Evolutionary conservation across 2,888 invertebrate species (phyloP).

Genomic region (Diarsia mendica): DNA sequence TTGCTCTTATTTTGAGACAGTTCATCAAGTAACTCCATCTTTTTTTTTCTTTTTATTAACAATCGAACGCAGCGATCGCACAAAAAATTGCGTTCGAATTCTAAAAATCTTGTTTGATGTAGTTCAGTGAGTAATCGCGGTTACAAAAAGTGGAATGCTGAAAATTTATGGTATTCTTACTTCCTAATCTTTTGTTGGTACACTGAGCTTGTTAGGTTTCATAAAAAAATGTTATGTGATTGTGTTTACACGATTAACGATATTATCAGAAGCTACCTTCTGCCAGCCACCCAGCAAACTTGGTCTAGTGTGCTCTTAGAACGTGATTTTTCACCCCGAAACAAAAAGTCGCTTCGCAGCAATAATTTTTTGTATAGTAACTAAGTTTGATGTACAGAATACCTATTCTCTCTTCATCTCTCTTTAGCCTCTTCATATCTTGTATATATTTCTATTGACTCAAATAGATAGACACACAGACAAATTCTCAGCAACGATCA

Average conservation of each 20-base stretch:
- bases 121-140: slow-evolving; percentile 55
- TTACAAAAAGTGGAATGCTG: slow-evolving; percentile 52
- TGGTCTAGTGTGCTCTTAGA: too few relatives aligned
- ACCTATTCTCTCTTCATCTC: too few relatives aligned
- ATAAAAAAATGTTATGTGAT: slow-evolving; percentile 3
- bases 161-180: slow-evolving; percentile 40
- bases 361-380: too few relatives aligned
- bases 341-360: too few relatives aligned
- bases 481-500: too few relatives aligned
- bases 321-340: too few relatives aligned
- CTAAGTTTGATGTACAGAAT: too few relatives aligned
- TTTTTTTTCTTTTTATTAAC: slow-evolving; percentile 60
- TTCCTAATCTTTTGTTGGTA: slow-evolving; percentile 32
- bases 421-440: too few relatives aligned
- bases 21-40: slow-evolving; percentile 72
- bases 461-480: not conserved
- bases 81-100: slow-evolving; percentile 62
- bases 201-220: slow-evolving; percentile 29
- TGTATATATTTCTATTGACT: too few relatives aligned
- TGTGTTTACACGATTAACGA: not conserved
- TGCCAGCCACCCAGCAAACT: too few relatives aligned
- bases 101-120: slow-evolving; percentile 58
- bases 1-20: slow-evolving; percentile 80
- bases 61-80: slow-evolving; percentile 48
- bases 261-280: not conserved